A percentile compares a stretch with the other conserved stretches of the same genome.
Evolutionary conservation across 2,797 vertebrate species (phyloP).

Genomic region (Triplophysa bombifrons): DNA sequence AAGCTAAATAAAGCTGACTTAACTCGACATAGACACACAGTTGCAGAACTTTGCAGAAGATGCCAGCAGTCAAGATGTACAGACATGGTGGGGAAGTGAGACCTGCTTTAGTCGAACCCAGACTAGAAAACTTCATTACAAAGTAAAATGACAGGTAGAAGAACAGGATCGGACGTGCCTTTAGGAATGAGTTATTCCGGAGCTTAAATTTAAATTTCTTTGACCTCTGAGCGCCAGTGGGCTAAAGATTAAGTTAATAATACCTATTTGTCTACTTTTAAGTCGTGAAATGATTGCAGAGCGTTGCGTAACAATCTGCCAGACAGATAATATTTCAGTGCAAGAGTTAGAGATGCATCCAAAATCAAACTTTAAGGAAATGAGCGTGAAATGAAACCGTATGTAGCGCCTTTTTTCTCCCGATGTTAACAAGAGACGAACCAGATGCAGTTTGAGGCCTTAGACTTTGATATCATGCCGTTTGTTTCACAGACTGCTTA

Average conservation of each 20-base stretch:
- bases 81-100: constrained; percentile 6
- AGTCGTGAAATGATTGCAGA: constrained; percentile 12
- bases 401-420: constrained; percentile 10
- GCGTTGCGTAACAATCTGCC: constrained; percentile 43
- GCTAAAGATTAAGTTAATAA: constrained; percentile 7
- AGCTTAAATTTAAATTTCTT: background rate
- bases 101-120: background rate
- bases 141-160: background rate
- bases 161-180: background rate
- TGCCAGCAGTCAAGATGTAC: background rate
- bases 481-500: constrained; percentile 39
- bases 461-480: constrained; percentile 17
- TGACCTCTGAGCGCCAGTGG: background rate
- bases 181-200: background rate
- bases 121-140: constrained; percentile 9
- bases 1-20: no score
- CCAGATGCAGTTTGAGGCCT: constrained; percentile 36
- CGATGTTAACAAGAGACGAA: constrained; percentile 35
- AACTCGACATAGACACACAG: no score
- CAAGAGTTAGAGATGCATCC: constrained; percentile 29
- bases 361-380: constrained; percentile 44
- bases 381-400: constrained; percentile 41
- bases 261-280: constrained; percentile 1
- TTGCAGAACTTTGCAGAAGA: background rate
- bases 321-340: constrained; percentile 45